Evolutionary conservation across 1,140 invertebrate species (phyloP), one percentile per base, ranked within the genome.

Genomic region (Metaphire vulgaris): DNA sequence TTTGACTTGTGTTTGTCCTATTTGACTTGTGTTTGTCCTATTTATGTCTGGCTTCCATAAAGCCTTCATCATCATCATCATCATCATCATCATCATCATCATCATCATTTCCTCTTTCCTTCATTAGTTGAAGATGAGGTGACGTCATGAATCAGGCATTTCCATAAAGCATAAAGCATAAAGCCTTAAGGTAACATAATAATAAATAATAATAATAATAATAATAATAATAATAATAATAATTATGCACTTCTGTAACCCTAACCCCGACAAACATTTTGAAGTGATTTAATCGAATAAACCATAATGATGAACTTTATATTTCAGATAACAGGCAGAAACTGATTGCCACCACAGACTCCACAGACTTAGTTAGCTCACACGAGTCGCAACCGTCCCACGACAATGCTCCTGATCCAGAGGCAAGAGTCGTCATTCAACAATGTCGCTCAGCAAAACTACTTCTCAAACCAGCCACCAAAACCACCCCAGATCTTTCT

Each of bases 131-230:
- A n/a, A n/a, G n/a, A n/a, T n/a, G n/a, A n/a, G n/a, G n/a, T n/a
- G n/a, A n/a, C n/a, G n/a, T n/a, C n/a, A n/a, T n/a, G n/a, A n/a
- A n/a, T n/a, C n/a, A n/a, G n/a, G n/a, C n/a, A n/a, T n/a, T n/a
- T 15, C 26, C 14, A 65, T 65, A 14, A 65, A 65, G 14, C 14
- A 65, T 26, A 65, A 65, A 14, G 26, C 14, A 14, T 15, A 65
- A 65, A 65, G 26, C 56, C 14, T 65, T 26, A 83, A 79, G 30
- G n/a, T n/a, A n/a, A n/a, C n/a, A n/a, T n/a, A n/a, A n/a, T n/a
- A n/a, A n/a, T n/a, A n/a, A n/a, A n/a, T n/a, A n/a, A n/a, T n/a
- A n/a, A n/a, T n/a, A n/a, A n/a, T n/a, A n/a, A n/a, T n/a, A n/a
- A n/a, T n/a, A n/a, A n/a, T n/a, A n/a, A n/a, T n/a, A n/a, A n/a